Percentiles rank a stretch among this genome's conserved stretches.
Evolutionary conservation across 2,113 vertebrate species (phyloP).

Genomic region (Phaethon lepturus): DNA sequence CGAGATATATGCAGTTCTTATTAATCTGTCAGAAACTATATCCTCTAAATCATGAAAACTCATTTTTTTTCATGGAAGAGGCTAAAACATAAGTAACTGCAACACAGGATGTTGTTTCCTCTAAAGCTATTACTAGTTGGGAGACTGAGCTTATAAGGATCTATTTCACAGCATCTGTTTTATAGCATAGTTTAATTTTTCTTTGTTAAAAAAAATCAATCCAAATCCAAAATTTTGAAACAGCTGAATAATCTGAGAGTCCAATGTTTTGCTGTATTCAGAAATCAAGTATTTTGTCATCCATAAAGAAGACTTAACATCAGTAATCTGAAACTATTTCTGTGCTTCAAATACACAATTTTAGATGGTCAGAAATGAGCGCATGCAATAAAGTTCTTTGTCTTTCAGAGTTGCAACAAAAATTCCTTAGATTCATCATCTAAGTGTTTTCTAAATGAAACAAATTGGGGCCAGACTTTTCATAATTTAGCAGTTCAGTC

Average conservation of each 20-base stretch:
- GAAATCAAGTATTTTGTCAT: conserved; percentile 37
- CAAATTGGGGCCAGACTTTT: background rate
- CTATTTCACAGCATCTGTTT: background rate
- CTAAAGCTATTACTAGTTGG: background rate
- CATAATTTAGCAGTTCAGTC: conserved; percentile 52
- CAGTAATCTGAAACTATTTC: background rate
- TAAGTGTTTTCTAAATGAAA: conserved; percentile 26
- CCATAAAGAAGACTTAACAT: background rate
- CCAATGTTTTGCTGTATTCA: background rate
- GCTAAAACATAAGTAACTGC: background rate
- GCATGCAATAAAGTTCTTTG: background rate
- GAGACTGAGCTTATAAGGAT: background rate
- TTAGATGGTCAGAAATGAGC: background rate
- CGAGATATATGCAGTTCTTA: background rate
- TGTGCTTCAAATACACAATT: background rate
- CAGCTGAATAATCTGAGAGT: background rate
- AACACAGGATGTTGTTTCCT: background rate
- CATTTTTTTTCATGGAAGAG: background rate
- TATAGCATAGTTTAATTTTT: background rate
- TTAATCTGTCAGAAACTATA: background rate
- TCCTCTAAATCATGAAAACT: background rate
- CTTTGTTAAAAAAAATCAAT: background rate
- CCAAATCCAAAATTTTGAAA: background rate
- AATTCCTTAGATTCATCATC: conserved; percentile 23
- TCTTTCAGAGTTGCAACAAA: conserved; percentile 33